These are phyloP conservation scores for Dromas ardeola DNA, from an alignment of 2,113 vertebrate species.

Conservation along the genomic window DNA sequence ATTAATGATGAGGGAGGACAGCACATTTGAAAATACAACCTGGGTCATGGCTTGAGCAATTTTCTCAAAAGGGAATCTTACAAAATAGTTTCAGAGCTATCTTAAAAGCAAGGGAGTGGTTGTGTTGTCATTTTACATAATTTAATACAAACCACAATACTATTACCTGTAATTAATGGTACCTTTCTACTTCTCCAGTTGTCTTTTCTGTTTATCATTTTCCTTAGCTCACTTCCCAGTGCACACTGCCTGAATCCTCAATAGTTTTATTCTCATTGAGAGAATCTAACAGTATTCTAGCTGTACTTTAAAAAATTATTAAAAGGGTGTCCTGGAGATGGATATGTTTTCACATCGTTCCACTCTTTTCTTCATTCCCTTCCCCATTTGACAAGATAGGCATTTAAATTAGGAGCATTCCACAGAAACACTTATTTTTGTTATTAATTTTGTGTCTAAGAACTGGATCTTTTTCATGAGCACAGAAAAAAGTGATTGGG, in stretches of 20 bases:
- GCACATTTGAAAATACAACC: neutral
- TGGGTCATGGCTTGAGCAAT: neutral
- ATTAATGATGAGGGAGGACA: neutral
- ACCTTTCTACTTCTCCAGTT: neutral
- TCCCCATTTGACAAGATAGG: neutral
- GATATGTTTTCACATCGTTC: neutral
- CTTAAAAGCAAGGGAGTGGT: neutral
- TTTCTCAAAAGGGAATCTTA: neutral
- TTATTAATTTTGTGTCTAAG: neutral
- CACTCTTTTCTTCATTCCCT: neutral
- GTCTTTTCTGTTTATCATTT: neutral
- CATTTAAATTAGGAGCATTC: neutral
- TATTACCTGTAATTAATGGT: neutral
- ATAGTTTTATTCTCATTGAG: neutral
- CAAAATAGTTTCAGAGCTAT: neutral
- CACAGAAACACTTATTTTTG: neutral
- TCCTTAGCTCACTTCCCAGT: neutral
- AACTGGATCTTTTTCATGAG: neutral
- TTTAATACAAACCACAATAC: neutral
- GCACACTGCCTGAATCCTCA: neutral
- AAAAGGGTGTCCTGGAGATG: neutral
- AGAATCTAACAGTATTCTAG: neutral
- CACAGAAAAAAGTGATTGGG: neutral
- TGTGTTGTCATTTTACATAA: neutral
- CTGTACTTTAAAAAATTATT: neutral